phyloP scores from a whole-genome alignment of 1,140 invertebrate species.

The Drosophila willistoni region DNA sequence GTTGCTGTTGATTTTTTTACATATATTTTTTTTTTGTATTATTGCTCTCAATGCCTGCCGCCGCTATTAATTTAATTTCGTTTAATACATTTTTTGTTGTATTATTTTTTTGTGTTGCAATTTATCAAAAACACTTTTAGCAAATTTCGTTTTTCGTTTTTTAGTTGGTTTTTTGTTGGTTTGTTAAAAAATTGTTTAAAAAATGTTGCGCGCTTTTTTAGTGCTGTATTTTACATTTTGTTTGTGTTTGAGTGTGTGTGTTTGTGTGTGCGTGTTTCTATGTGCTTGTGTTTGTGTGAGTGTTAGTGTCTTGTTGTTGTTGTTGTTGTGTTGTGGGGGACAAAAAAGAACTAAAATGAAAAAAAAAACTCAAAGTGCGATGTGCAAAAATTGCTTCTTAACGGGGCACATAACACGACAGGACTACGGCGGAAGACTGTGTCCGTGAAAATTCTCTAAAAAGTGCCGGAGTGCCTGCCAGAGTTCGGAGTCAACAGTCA shows the following conservation, averaged over 20 bases:
- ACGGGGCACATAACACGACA: slow-evolving; percentile 75
- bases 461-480: slow-evolving; percentile 30
- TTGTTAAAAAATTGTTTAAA: slow-evolving; percentile 59
- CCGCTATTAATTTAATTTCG: slow-evolving; percentile 15
- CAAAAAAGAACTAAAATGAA: slow-evolving; percentile 67
- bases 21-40: background rate
- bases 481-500: slow-evolving; percentile 53
- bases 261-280: slow-evolving; percentile 27
- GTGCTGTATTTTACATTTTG: slow-evolving; percentile 26
- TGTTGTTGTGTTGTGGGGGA: slow-evolving; percentile 34
- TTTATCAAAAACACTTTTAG: slow-evolving; percentile 72
- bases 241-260: slow-evolving; percentile 17
- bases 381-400: slow-evolving; percentile 65
- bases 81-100: slow-evolving; percentile 15
- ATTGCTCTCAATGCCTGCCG: slow-evolving; percentile 36
- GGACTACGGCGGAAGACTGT: slow-evolving; percentile 75
- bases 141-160: slow-evolving; percentile 50
- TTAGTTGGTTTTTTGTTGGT: background rate
- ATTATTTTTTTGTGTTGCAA: slow-evolving; percentile 4
- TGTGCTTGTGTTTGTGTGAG: slow-evolving; percentile 28
- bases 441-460: slow-evolving; percentile 53
- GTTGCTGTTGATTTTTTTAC: slow-evolving; percentile 21
- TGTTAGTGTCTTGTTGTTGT: slow-evolving; percentile 2
- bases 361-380: slow-evolving; percentile 67
- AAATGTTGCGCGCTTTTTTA: slow-evolving; percentile 39